phyloP scores from a whole-genome alignment of 2,113 vertebrate genomes.

The Bos indicus region DNA sequence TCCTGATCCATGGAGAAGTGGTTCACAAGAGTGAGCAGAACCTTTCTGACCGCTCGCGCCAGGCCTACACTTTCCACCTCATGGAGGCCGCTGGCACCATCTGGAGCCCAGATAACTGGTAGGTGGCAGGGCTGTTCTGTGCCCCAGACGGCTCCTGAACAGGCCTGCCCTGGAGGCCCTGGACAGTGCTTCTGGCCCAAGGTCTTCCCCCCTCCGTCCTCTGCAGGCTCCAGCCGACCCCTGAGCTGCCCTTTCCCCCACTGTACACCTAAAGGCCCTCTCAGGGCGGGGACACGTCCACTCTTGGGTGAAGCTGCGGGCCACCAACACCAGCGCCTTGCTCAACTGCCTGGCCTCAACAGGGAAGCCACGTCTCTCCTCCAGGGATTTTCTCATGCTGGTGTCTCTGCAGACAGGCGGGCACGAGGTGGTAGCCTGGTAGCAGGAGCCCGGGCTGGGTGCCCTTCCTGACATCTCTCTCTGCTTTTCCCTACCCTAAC shows the following conservation, averaged over 20 bases:
- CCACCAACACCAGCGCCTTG: fast-evolving
- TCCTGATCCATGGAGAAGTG: constrained; percentile 94
- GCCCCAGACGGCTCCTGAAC: neutral
- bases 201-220: neutral
- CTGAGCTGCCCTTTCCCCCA: constrained; percentile 88
- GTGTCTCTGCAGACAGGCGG: neutral
- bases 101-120: constrained; percentile 98
- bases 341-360: fast-evolving
- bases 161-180: neutral
- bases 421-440: neutral
- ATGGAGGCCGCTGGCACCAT: constrained; percentile 89
- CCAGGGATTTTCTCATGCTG: neutral
- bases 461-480: neutral
- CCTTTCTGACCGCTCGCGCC: constrained; percentile 86
- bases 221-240: constrained; percentile 92
- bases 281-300: neutral
- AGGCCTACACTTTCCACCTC: constrained; percentile 93
- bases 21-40: constrained; percentile 94
- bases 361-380: neutral
- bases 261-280: constrained; percentile 82
- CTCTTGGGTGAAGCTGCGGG: neutral
- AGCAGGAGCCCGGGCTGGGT: neutral
- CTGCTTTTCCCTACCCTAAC: neutral
- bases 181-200: neutral
- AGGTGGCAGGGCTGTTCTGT: neutral